Conservation (phyloP, 2,797 vertebrate genomes). For the Liparis tanakae region DNA sequence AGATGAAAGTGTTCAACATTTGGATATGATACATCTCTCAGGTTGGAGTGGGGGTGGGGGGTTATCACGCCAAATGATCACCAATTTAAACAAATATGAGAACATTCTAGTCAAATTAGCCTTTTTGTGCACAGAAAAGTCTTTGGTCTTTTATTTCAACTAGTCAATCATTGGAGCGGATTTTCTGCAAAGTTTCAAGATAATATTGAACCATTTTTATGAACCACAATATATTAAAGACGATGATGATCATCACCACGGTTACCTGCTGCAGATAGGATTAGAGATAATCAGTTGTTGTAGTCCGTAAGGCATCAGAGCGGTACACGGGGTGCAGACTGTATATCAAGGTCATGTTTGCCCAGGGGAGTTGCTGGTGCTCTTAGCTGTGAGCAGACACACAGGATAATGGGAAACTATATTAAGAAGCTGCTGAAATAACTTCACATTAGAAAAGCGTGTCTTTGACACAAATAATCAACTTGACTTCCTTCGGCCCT, state of each 20-base stretch:
- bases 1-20: too few species aligned
- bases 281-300: slow-evolving; percentile 10
- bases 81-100: too few species aligned
- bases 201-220: background rate
- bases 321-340: slow-evolving; percentile 44
- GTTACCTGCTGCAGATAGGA: background rate
- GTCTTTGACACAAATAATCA: slow-evolving; percentile 16
- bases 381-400: slow-evolving; percentile 56
- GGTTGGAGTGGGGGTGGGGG: too few species aligned
- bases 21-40: too few species aligned
- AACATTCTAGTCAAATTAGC: too few species aligned
- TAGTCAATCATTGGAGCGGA: too few species aligned
- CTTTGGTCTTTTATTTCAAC: too few species aligned
- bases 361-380: slow-evolving; percentile 63
- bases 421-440: slow-evolving; percentile 59
- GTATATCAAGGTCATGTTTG: slow-evolving; percentile 70
- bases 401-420: slow-evolving; percentile 62
- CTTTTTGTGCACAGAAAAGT: too few species aligned
- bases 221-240: background rate
- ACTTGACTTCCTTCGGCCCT: background rate
- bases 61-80: too few species aligned
- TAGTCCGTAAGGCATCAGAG: slow-evolving; percentile 49
- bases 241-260: background rate
- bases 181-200: too few species aligned
- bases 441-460: slow-evolving; percentile 21